phyloP scores from a whole-genome alignment of 2,113 vertebrate genomes.

The Probosciger aterrimus region DNA sequence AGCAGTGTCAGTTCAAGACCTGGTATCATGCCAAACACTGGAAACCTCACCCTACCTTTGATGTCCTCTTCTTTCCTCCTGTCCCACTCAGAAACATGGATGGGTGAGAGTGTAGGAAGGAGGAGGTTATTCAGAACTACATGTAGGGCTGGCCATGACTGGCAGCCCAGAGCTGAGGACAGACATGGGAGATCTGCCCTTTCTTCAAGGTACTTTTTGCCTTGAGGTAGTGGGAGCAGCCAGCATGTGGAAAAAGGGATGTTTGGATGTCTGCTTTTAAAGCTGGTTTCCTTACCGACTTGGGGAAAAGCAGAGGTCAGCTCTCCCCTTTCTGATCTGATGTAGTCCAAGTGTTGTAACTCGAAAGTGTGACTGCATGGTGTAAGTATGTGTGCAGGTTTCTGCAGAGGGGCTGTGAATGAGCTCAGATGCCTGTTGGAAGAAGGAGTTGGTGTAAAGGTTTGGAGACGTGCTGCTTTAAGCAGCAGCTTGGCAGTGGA shows the following conservation, averaged over 20 bases:
- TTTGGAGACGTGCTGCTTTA: background rate
- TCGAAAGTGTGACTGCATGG: background rate
- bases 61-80: background rate
- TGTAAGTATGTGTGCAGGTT: background rate
- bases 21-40: background rate
- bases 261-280: background rate
- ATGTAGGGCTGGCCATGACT: background rate
- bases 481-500: background rate
- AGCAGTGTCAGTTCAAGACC: background rate
- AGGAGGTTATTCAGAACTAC: fast-evolving
- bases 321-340: background rate
- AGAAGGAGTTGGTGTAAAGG: background rate
- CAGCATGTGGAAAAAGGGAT: background rate
- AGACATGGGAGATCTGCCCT: background rate
- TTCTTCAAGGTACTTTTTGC: background rate
- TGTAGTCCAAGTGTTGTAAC: background rate
- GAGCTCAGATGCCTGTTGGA: background rate
- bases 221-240: background rate
- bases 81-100: background rate
- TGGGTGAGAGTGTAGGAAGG: background rate
- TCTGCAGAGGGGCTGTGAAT: background rate
- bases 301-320: background rate
- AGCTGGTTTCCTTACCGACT: background rate
- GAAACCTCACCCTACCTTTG: background rate
- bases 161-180: fast-evolving